Conservation (phyloP, 2,797 vertebrate genomes). For the Ctenopoma kingsleyae region DNA sequence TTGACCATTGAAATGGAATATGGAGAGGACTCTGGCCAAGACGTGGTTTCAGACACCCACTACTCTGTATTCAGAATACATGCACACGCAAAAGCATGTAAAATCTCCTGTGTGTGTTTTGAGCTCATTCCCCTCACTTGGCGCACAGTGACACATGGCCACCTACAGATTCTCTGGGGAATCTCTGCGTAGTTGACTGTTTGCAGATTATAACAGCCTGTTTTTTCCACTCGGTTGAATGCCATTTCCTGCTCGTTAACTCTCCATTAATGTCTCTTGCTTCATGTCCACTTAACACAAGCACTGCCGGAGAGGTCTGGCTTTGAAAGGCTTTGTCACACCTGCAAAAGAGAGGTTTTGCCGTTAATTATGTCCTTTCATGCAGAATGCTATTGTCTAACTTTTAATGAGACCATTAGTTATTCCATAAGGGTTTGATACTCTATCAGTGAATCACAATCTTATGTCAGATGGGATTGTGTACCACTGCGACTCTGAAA, state of each 20-base stretch:
- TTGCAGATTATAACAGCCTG: conserved; percentile 59
- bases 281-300: conserved; percentile 58
- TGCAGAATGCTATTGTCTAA: conserved; percentile 31
- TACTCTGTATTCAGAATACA: conserved; percentile 8
- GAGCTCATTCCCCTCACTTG: conserved; percentile 21
- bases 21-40: conserved; percentile 39
- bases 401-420: conserved; percentile 34
- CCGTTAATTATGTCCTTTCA: conserved; percentile 41
- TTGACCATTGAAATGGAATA: conserved; percentile 51
- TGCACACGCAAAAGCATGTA: conserved; percentile 3
- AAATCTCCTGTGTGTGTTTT: conserved; percentile 31
- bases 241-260: conserved; percentile 72
- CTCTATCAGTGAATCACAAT: conserved; percentile 7
- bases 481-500: background rate
- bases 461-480: conserved; percentile 1
- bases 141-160: conserved; percentile 53
- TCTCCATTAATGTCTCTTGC: conserved; percentile 62
- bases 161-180: conserved; percentile 54
- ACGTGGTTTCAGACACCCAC: background rate
- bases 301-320: conserved; percentile 22
- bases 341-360: conserved; percentile 39
- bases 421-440: conserved; percentile 29
- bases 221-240: conserved; percentile 52
- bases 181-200: conserved; percentile 49
- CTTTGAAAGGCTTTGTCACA: conserved; percentile 53